Base-by-base conservation (phyloP, 2,113 vertebrate genomes). In the Erpornis zantholeuca region DNA sequence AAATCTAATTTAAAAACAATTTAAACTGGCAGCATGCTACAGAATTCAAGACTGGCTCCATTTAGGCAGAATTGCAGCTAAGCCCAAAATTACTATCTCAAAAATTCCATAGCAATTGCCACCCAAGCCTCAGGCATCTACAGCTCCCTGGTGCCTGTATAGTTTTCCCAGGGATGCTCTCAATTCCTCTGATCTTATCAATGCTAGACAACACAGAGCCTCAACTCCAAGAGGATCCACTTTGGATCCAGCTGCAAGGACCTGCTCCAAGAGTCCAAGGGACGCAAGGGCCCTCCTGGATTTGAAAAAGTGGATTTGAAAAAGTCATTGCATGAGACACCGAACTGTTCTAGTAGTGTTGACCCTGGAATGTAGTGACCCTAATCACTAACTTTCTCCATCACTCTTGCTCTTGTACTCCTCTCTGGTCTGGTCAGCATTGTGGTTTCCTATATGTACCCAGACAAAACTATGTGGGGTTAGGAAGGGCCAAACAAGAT, bases 51-150 rank as follows among this genome's bases (percentile, higher is more conserved):
- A 72, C 28, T 19, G 35, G 7, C 45, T 89, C n/a, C 52, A 24
- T 36, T 42, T 33, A 56, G 33, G 47, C 35, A 94, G 69, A 90
- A 84, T 18, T 89, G n/a, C 69, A 91, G 65, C 77, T 95, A 95
- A 96, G 91, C 92, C 53, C 49, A 94, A 96, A 96, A 97, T 95
- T 91, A n/a, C 86, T 12, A 2, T 42, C 64, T 88, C 72, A 86
- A 68, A 84, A 92, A 88, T 96, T 87, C 89, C 91, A 42, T 22
- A 6, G 3, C 53, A 78, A 24, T 29, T 89, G 65, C 91, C 81
- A 69, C 91, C 80, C 93, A 92, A 22, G 83, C 94, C 96, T 57
- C 73, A 95, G 86, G 96, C 96, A 87, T 15, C 47, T 57, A 5
- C 53, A 79, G 27, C 49, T 92, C 72, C 31, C 22, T 35, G 59